Evolutionary conservation across 2,113 vertebrate genomes (phyloP).

Genomic region (Microcebus murinus): DNA sequence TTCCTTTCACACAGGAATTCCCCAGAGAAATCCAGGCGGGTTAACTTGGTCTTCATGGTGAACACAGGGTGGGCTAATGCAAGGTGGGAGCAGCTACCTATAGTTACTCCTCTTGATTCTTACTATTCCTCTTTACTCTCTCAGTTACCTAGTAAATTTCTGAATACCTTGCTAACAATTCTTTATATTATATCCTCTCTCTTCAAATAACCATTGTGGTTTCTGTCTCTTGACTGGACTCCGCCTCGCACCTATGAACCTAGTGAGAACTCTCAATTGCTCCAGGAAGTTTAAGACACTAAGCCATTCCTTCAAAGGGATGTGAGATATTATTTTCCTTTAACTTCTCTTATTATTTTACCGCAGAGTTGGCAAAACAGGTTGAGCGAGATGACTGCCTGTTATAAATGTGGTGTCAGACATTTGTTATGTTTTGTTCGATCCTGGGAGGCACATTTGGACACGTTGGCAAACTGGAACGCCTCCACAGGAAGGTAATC

Average conservation of each 20-base stretch:
- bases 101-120: neutral
- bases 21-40: neutral
- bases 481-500: neutral
- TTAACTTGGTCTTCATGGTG: neutral
- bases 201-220: neutral
- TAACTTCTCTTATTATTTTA: conserved; percentile 43
- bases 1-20: neutral
- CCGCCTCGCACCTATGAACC: neutral
- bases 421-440: neutral
- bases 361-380: conserved; percentile 45
- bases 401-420: neutral
- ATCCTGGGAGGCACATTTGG: neutral
- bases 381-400: conserved; percentile 32
- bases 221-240: neutral
- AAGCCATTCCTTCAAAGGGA: neutral
- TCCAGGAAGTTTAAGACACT: conserved; percentile 41
- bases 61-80: neutral
- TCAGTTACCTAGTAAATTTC: neutral
- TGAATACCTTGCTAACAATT: neutral
- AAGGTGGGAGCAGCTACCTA: neutral
- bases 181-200: neutral
- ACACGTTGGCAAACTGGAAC: neutral
- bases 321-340: conserved; percentile 20
- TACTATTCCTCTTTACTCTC: neutral
- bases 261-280: neutral